A percentile compares a stretch with the other conserved stretches of the same genome.
These are phyloP conservation scores for Borostomias antarcticus DNA, from an alignment of 2,797 vertebrate species.

Conservation along the genomic window DNA sequence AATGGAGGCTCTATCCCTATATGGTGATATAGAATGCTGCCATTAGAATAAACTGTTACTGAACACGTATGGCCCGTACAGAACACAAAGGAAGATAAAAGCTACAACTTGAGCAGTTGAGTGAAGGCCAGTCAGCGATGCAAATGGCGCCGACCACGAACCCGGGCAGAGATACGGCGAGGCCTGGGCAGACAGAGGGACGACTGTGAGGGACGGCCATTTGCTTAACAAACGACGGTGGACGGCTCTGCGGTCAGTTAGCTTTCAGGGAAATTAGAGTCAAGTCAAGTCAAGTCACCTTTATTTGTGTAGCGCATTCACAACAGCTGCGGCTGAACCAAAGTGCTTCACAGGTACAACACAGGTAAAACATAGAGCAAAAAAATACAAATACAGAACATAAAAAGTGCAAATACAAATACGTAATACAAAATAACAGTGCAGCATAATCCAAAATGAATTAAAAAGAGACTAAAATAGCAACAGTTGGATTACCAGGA, in stretches of 20 bases:
- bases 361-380: too few relatives aligned
- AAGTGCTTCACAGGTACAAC: too few relatives aligned
- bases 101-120: constrained; percentile 28
- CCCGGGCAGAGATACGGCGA: constrained; percentile 21
- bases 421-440: too few relatives aligned
- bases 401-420: too few relatives aligned
- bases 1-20: background rate
- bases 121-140: constrained; percentile 20
- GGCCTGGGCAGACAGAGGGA: constrained; percentile 11
- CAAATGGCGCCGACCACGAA: constrained; percentile 43
- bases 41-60: constrained; percentile 25
- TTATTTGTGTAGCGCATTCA: too few relatives aligned
- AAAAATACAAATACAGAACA: too few relatives aligned
- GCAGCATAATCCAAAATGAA: too few relatives aligned
- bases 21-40: background rate
- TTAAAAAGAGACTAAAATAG: too few relatives aligned
- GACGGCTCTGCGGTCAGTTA: constrained; percentile 33
- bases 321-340: too few relatives aligned
- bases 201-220: constrained; percentile 30
- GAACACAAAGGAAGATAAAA: constrained; percentile 37
- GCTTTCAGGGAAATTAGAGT: constrained; percentile 50
- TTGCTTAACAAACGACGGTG: constrained; percentile 49
- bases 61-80: constrained; percentile 19
- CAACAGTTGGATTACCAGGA: too few relatives aligned
- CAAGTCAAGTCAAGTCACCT: too few relatives aligned